Base-by-base conservation (phyloP, 1,140 invertebrate species). In the Trialeurodes vaporariorum region DNA sequence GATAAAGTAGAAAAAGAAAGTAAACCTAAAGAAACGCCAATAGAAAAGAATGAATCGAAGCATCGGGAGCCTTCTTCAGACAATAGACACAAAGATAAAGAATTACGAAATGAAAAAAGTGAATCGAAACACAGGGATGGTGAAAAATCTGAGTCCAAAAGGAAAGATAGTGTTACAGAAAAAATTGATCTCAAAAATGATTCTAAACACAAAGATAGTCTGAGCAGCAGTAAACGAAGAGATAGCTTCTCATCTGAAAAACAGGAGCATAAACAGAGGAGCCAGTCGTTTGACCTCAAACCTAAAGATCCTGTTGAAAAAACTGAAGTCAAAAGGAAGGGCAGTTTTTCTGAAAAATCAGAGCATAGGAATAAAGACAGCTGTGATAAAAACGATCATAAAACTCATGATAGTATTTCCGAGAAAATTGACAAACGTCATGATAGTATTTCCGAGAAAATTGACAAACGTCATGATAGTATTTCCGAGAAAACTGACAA, bases 131-230 rank as follows among this genome's bases (percentile, higher is more conserved):
- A 13, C n/a, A 61, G 27, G 26, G 63, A 69, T 59, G 17, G 12
- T 22, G 69, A 61, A 26, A 27, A 68, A 63, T 59, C 23, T 49
- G 70, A 70, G 26, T 63, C 67, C 40, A 65, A 69, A 27, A 68
- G 67, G 59, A 74, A 70, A 69, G 71, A 67, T 40, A 70, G 61
- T 27, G 75, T 74, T 49, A 72, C 77, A 66, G 73, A 77, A 71
- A 62, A 65, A 62, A 23, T 40, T 66, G 67, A 66, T 49, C 34
- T 49, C 34, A 49, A 49, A 49, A 49, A 9, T 24, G 72, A 72
- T 49, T 23, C 64, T 64, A 75, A 27, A 71, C 69, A 63, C 71
- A 76, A 27, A 74, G 73, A 64, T 71, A 70, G 23, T 75, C 76
- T 63, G 75, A 73, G 59, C 73, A 75, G 13, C 65, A 59, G n/a